Base-by-base conservation (phyloP, 1,140 invertebrate genomes). In the Druon quercuslanigerum region DNA sequence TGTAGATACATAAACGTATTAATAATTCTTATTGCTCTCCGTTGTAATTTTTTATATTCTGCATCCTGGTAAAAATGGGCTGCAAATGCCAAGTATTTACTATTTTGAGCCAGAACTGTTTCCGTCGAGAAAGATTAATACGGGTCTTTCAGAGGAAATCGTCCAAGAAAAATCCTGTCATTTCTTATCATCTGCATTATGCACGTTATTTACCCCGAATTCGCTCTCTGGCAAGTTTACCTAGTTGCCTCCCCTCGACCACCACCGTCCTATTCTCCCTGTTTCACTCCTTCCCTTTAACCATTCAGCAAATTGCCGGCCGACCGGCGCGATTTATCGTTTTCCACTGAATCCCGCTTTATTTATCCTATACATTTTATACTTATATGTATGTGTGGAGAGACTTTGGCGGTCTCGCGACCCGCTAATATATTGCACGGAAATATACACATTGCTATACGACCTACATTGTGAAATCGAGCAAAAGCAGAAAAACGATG, bases 281-380 rank as follows among this genome's bases (percentile, higher is more conserved):
- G 14, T 74, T 50, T 56, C 40, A 3, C 66, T 78, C 46, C 51
- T 71, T 74, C 46, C 56, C 19, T 56, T 17, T 40, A 66, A 66
- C 60, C 60, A 66, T 66, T 76, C 78, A 80, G 70, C 75, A 84
- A 85, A 85, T 85, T 84, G 77, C 77, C 74, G 50, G 81, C 73
- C 51, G 71, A 40, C 79, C 33, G 14, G 46, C 25, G 52, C 54
- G 74, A 85, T 85, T 85, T 82, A 84, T 84, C 81, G 80, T 60
- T 79, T 79, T 79, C 77, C 83, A 77, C 56, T 74, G 60, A 57
- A 83, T 81, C 46, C 79, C 71, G 76, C 51, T 84, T 81, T 84
- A 82, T 85, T 84, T 85, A 79, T 83, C 79, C 76, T 52, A 66
- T 66, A 81, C 71, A 74, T 83, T 84, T 79, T 82, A 20, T 81